Evolutionary conservation across 2,797 vertebrate species (phyloP).

Genomic region (Eospalax fontanierii): DNA sequence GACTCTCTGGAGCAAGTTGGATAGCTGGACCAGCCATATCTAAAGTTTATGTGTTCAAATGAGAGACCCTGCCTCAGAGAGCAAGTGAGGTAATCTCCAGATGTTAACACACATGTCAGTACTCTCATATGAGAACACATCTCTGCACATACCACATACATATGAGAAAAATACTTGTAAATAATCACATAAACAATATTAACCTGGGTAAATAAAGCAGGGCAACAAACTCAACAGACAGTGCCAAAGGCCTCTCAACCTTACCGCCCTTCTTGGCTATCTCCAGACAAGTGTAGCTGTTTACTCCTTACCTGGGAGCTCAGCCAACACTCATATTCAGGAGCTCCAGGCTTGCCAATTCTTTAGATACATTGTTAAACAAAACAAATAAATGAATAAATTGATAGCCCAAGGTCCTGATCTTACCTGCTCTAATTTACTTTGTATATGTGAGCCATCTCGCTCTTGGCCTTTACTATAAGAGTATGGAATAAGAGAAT

Average conservation of each 20-base stretch:
- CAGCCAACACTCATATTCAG: neutral
- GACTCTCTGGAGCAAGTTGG: neutral
- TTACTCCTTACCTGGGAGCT: neutral
- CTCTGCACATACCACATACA: neutral
- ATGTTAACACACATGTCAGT: neutral
- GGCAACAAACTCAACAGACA: neutral
- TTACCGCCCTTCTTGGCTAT: neutral
- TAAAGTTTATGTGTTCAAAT: neutral
- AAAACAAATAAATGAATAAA: conserved; percentile 47
- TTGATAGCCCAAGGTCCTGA: neutral
- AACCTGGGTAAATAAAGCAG: neutral
- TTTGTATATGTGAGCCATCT: neutral
- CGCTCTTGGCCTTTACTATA: neutral
- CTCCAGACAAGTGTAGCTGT: neutral
- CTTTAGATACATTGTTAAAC: neutral
- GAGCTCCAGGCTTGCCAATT: neutral
- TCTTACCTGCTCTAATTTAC: neutral
- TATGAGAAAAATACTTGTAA: neutral
- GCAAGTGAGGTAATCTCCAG: neutral
- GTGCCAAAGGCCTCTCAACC: neutral
- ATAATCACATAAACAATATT: neutral
- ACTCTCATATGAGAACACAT: neutral
- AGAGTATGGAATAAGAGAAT: neutral
- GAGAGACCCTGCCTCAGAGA: neutral
- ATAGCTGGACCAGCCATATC: neutral